These are phyloP conservation scores for Armadillidium nasatum DNA, from an alignment of 1,140 invertebrate genomes.

Conservation along the genomic window DNA sequence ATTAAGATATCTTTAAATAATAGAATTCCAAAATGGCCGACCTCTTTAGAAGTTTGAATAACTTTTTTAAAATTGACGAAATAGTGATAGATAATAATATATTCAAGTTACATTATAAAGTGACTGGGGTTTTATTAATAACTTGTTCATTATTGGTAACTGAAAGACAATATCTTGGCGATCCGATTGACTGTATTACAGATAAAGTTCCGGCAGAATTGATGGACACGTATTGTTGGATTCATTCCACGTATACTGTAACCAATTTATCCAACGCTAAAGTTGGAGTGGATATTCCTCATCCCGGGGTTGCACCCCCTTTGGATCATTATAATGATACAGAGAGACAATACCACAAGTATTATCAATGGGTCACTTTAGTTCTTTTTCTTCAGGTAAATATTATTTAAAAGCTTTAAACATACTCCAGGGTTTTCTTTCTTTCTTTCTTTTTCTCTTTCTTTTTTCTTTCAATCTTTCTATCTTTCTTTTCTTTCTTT, in stretches of 20 bases:
- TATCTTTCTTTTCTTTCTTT: neutral
- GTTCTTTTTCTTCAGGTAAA: conserved; percentile 26
- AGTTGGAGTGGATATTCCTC: conserved; percentile 24
- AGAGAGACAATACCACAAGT: conserved; percentile 26
- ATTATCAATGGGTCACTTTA: conserved; percentile 29
- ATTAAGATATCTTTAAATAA: too few species aligned
- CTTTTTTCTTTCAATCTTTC: too few species aligned
- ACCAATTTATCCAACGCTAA: conserved; percentile 58
- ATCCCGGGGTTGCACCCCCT: conserved; percentile 21
- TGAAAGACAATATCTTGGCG: conserved; percentile 87
- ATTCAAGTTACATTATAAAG: conserved; percentile 90
- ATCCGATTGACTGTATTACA: conserved; percentile 89
- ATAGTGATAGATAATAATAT: conserved; percentile 92
- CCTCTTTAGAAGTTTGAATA: conserved; percentile 87
- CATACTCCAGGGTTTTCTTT: too few species aligned
- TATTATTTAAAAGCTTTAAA: too few species aligned
- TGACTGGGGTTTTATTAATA: conserved; percentile 81
- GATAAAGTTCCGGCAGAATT: conserved; percentile 77
- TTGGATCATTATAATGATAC: conserved; percentile 25
- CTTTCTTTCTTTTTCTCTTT: too few species aligned
- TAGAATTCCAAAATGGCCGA: conserved; percentile 92
- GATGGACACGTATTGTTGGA: conserved; percentile 95
- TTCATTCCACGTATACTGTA: conserved; percentile 87
- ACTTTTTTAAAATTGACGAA: conserved; percentile 79
- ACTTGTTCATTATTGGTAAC: conserved; percentile 91